Conservation (phyloP, 1,140 invertebrate genomes). For the Leptopilina clavipes region DNA sequence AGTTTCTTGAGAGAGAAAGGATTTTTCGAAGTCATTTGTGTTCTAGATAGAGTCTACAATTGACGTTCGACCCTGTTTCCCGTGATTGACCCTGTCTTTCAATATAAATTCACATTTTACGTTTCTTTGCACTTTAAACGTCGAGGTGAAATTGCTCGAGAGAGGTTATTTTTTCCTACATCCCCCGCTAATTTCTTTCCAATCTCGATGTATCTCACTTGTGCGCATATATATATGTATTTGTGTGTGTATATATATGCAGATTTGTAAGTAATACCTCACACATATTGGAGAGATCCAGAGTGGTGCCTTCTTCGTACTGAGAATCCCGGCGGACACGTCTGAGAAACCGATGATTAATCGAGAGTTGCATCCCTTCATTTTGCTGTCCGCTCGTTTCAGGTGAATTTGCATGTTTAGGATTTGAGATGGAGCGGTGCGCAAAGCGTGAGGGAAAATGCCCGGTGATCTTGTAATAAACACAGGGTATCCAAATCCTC, state of each 20-base stretch:
- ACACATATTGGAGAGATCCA: background rate
- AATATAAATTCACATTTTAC: slow-evolving; percentile 24
- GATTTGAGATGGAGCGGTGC: slow-evolving; percentile 64
- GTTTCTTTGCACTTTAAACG: slow-evolving; percentile 6
- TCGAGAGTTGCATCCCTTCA: slow-evolving; percentile 61
- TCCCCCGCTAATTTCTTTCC: slow-evolving; percentile 7
- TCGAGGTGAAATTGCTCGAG: slow-evolving; percentile 5
- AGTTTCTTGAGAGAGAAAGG: background rate
- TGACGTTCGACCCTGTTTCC: slow-evolving; percentile 16
- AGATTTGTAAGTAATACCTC: slow-evolving; percentile 9
- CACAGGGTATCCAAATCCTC: slow-evolving; percentile 68
- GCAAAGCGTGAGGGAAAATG: slow-evolving; percentile 64
- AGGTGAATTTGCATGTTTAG: slow-evolving; percentile 68
- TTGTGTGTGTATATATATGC: background rate
- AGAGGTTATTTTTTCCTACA: background rate
- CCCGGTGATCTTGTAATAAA: slow-evolving; percentile 63
- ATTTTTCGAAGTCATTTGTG: background rate
- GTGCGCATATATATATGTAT: background rate
- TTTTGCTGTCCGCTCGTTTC: slow-evolving; percentile 66
- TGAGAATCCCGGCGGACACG: slow-evolving; percentile 52
- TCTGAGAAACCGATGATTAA: slow-evolving; percentile 58
- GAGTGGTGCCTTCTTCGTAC: slow-evolving; percentile 43
- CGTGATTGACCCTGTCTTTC: slow-evolving; percentile 30
- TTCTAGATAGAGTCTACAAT: background rate
- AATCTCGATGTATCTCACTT: slow-evolving; percentile 2